Evolutionary conservation across 2,888 invertebrate genomes (phyloP), one percentile per base, ranked within the genome.

Genomic region (Tenthredo distinguenda): DNA sequence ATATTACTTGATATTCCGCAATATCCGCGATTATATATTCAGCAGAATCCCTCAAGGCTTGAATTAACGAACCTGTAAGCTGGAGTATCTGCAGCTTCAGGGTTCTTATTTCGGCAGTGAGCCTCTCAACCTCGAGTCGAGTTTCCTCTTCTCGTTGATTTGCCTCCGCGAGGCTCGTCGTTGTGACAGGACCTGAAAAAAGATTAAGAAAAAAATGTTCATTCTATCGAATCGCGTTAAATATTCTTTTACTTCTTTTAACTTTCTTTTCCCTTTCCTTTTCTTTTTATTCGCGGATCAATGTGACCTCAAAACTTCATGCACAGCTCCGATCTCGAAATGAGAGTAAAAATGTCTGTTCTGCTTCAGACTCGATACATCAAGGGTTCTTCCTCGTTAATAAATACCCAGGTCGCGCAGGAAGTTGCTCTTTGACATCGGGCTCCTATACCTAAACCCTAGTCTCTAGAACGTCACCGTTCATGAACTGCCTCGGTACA

Each of bases 41-140:
- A 31, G 50, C 26, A 31, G 10, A 6, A 62, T 81, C 31, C 47
- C 31, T n/a, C 10, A 31, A 55, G 77, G 55, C 47, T 18, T 31
- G 55, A 77, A 77, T 77, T 50, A 81, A 81, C 81, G 62, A 81
- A 95, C 95, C 95, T 88, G 95, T 95, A 86, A 95, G 92, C 89
- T 95, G 95, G 81, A 95, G 92, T 85, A 95, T 93, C 91, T 95
- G 95, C 85, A 95, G 92, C 91, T 95, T 96, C 84, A 96, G 94
- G 15, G 95, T 94, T 86, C 95, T 94, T 90, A 96, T 96, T 92
- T 96, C 96, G 15, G 95, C 95, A 37, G 95, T 95, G 55, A 96
- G 94, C 84, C 95, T 94, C 86, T 95, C 95, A 55, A 96, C 95
- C 93, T 96, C 95, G 86, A 94, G 94, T 72, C 94, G 93, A 88